Evolutionary conservation across 2,797 vertebrate genomes (phyloP), one percentile per base, ranked within the genome.

Genomic region (Peromyscus aztecus): DNA sequence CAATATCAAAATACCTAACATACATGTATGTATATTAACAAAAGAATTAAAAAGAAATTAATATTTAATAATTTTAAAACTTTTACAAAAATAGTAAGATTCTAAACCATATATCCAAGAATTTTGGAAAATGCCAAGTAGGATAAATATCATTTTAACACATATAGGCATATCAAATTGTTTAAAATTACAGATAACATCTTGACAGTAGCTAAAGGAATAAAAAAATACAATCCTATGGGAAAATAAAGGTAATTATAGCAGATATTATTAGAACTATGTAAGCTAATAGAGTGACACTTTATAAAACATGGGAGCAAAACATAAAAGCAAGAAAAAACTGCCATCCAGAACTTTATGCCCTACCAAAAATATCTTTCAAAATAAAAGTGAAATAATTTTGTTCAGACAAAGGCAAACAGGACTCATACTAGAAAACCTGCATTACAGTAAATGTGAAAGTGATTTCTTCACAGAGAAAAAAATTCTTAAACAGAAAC

Each of bases 341-440:
- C 3, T 57, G 12, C 34, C 77, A 77, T 11, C 46, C 27, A 73
- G 71, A 88, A 78, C 61, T 73, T 78, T 83, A 83, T 86, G 34
- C 13, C 31, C 10, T 71, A 65, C 19, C 43, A 83, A 93, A 69
- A 61, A 8, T 71, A 63, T 13, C 52, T 94, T 89, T 94, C n/a
- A 91, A 96, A 94, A 94, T 80, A 73, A 91, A 80, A 29, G 55
- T 37, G 37, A 92, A 89, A 94, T 94, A 63, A 90, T 43, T 75
- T 90, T 93, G 34, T 57, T 78, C 34, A 78, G 52, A 83, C 5
- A 49, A 78, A 86, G 67, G 31, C 16, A 63, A 37, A 90, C 61
- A 90, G 23, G 82, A 83, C 2, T 96, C 46, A 78, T 55, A 78
- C 29, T 24, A 88, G n/a, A 87, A 91, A 63, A 88, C 12, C 19